Evolutionary conservation across 2,797 vertebrate species (phyloP).

Genomic region (Microcaecilia unicolor): DNA sequence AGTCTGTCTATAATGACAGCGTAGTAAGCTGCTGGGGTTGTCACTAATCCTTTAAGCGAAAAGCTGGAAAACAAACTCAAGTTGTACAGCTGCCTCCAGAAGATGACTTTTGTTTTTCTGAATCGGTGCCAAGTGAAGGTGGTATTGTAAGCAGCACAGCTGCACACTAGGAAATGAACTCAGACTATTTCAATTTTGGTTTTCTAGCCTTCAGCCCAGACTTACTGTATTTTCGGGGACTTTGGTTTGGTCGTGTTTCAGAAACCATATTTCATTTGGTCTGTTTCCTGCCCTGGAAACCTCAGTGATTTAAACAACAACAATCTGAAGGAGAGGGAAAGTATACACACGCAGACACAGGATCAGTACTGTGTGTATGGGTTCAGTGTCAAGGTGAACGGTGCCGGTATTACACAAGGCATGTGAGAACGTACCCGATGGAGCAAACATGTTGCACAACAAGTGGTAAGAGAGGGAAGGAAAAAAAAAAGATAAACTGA

Average conservation of each 20-base stretch:
- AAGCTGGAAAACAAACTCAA: background rate
- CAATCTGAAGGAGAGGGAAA: no score
- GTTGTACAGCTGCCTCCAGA: background rate
- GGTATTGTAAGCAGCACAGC: background rate
- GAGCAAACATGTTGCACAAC: no score
- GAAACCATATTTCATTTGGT: conserved; percentile 21
- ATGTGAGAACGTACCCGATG: no score
- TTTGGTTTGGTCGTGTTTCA: conserved; percentile 37
- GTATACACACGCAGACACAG: background rate
- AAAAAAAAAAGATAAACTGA: background rate
- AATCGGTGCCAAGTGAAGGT: conserved; percentile 7
- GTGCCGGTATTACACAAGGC: no score
- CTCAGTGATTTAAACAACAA: conserved; percentile 26
- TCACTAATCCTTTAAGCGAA: background rate
- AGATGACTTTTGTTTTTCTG: background rate
- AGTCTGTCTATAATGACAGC: no score
- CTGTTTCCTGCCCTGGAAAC: conserved; percentile 27
- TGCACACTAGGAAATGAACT: conserved; percentile 11
- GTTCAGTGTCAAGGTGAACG: no score
- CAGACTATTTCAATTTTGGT: conserved; percentile 26
- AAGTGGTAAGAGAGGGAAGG: background rate
- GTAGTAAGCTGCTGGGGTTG: background rate
- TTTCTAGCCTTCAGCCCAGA: conserved; percentile 14
- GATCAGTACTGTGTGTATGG: background rate
- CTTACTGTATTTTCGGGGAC: conserved; percentile 40